phyloP scores from a whole-genome alignment of 2,888 invertebrate species.

The Epistrophe grossulariae region DNA sequence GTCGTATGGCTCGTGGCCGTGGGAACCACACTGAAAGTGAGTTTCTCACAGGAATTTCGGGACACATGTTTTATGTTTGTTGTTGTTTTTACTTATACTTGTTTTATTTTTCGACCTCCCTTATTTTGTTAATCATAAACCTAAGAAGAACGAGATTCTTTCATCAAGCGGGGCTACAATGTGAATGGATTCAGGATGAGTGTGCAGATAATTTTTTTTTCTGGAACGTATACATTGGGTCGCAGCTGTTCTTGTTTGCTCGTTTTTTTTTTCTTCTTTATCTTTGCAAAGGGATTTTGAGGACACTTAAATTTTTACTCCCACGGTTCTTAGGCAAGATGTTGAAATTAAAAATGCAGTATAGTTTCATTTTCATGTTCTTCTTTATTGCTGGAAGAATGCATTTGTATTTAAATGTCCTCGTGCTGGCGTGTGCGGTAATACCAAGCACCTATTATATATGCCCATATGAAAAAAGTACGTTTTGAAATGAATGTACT shows the following conservation, averaged over 20 bases:
- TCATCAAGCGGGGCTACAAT: constrained; percentile 43
- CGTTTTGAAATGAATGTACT: background rate
- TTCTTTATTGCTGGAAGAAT: background rate
- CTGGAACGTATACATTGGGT: constrained; percentile 31
- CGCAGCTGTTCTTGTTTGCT: constrained; percentile 68
- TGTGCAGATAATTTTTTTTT: constrained; percentile 48
- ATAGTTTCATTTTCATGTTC: background rate
- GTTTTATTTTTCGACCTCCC: constrained; percentile 20
- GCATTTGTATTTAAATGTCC: constrained; percentile 11
- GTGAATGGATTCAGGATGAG: constrained; percentile 30
- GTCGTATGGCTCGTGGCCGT: constrained; percentile 83
- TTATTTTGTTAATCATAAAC: constrained; percentile 18
- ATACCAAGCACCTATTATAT: background rate
- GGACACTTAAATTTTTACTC: constrained; percentile 59
- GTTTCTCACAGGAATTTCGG: constrained; percentile 83
- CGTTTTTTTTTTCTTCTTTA: constrained; percentile 21
- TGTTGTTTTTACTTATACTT: constrained; percentile 13
- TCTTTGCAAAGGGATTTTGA: constrained; percentile 44
- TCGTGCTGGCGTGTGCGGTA: constrained; percentile 62
- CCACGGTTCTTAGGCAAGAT: constrained; percentile 59
- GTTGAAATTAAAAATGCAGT: constrained; percentile 38
- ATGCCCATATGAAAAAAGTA: constrained; percentile 27
- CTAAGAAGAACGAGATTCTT: constrained; percentile 36
- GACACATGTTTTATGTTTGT: constrained; percentile 82
- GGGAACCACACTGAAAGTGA: constrained; percentile 83